phyloP scores from a whole-genome alignment of 1,140 invertebrate genomes.

The Bombus consobrinus region DNA sequence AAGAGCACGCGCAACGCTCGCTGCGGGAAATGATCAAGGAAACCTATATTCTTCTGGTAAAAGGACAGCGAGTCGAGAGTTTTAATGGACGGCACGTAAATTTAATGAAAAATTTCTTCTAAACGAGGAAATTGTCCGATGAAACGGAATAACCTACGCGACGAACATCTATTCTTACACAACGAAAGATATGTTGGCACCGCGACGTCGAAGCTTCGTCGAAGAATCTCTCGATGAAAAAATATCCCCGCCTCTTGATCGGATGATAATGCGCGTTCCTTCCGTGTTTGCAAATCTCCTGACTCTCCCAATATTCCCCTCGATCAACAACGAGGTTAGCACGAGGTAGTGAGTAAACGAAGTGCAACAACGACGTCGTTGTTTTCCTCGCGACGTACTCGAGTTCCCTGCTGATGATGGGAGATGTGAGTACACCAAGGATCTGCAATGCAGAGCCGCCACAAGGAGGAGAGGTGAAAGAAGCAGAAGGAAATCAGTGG shows the following conservation, averaged over 20 bases:
- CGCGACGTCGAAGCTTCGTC: not conserved
- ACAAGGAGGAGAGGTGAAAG: not conserved
- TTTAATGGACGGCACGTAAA: not conserved
- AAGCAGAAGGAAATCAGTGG: not conserved
- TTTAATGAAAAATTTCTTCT: constrained; percentile 3
- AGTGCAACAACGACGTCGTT: constrained; percentile 62
- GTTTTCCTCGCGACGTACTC: constrained; percentile 55
- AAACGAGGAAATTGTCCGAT: constrained; percentile 17
- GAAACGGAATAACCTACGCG: no score
- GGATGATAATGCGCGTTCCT: constrained; percentile 40
- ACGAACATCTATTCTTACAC: not conserved
- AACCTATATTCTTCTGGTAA: constrained; percentile 33
- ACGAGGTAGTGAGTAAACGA: constrained; percentile 55
- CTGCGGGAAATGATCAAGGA: constrained; percentile 27
- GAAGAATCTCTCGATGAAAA: not conserved
- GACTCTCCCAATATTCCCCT: constrained; percentile 60
- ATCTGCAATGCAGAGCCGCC: not conserved
- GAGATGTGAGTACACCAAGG: not conserved
- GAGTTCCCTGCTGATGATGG: not conserved
- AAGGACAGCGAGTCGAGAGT: not conserved
- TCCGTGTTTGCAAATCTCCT: constrained; percentile 54
- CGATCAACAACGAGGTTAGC: constrained; percentile 56
- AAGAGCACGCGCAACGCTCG: constrained; percentile 30
- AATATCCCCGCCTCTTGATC: not conserved
- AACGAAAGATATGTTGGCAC: not conserved